A percentile compares a stretch with the other conserved stretches of the same genome.
Evolutionary conservation across 1,140 invertebrate genomes (phyloP).

Genomic region (Hermetia illucens): DNA sequence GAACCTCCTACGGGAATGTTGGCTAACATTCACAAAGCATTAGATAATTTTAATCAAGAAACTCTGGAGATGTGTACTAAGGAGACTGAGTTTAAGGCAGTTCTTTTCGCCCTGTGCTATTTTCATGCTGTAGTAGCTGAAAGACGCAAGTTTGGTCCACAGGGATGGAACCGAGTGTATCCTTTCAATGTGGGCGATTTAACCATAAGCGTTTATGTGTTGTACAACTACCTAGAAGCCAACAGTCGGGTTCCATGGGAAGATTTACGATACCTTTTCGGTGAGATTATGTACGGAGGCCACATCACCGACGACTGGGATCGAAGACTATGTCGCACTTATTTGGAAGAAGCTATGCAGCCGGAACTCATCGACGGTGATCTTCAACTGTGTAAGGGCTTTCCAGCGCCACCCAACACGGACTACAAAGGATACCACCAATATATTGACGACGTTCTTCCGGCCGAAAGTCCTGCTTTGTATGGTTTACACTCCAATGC

Average conservation of each 20-base stretch:
- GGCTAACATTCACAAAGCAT: slow-evolving; percentile 84
- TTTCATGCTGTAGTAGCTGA: slow-evolving; percentile 92
- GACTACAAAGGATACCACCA: slow-evolving; percentile 78
- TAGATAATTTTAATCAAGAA: slow-evolving; percentile 89
- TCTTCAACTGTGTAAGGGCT: slow-evolving; percentile 63
- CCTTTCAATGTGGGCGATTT: slow-evolving; percentile 75
- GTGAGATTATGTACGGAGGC: slow-evolving; percentile 94
- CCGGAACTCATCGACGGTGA: slow-evolving; percentile 78
- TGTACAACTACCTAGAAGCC: slow-evolving; percentile 86
- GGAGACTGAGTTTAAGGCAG: slow-evolving; percentile 86
- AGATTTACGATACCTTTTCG: slow-evolving; percentile 83
- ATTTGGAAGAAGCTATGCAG: slow-evolving; percentile 77
- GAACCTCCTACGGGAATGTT: slow-evolving; percentile 90
- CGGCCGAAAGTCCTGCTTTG: slow-evolving; percentile 73
- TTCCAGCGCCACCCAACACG: slow-evolving; percentile 67
- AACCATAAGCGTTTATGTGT: slow-evolving; percentile 81
- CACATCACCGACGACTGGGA: slow-evolving; percentile 96
- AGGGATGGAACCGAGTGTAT: slow-evolving; percentile 83
- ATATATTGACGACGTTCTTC: slow-evolving; percentile 80
- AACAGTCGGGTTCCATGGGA: slow-evolving; percentile 83
- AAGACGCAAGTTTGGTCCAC: slow-evolving; percentile 82
- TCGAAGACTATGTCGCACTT: slow-evolving; percentile 70
- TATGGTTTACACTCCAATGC: slow-evolving; percentile 92
- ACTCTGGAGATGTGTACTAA: slow-evolving; percentile 85
- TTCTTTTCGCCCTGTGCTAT: slow-evolving; percentile 86